Evolutionary conservation across 2,113 vertebrate species (phyloP).

Genomic region (Sinocyclocheilus anshuiensis): DNA sequence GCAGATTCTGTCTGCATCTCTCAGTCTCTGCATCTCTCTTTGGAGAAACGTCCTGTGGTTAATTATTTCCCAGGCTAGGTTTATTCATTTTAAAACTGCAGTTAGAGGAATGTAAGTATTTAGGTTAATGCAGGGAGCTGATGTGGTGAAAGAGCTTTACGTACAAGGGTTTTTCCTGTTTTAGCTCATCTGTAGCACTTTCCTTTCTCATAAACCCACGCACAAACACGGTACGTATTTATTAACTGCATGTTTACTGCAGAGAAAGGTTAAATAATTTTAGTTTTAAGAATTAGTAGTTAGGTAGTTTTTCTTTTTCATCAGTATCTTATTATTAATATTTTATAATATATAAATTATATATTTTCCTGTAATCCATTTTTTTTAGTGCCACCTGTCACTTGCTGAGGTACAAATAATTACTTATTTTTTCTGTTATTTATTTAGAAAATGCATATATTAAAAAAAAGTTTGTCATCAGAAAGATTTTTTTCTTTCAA

Average conservation of each 20-base stretch:
- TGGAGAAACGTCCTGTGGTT: not conserved
- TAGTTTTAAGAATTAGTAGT: not conserved
- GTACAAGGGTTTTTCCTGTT: not conserved
- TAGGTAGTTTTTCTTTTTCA: not conserved
- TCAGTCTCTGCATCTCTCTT: not conserved
- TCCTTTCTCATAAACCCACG: not conserved
- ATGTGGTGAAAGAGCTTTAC: not conserved
- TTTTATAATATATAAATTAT: too few species aligned
- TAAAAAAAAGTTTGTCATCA: not conserved
- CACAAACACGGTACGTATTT: not conserved
- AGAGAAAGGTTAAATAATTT: not conserved
- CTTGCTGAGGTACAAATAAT: not conserved
- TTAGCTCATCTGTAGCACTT: not conserved
- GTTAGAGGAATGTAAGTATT: not conserved
- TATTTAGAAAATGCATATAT: not conserved
- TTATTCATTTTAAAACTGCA: slow-evolving; percentile 12
- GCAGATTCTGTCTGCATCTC: not conserved
- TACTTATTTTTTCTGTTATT: not conserved
- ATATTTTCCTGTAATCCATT: too few species aligned
- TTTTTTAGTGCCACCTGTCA: not conserved
- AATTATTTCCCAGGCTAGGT: slow-evolving; percentile 4
- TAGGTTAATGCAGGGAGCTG: not conserved
- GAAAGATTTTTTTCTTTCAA: not conserved
- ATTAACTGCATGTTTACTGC: not conserved
- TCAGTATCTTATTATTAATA: too few species aligned